Conservation (phyloP, 1,140 invertebrate species). For the Drosophila lowei region DNA sequence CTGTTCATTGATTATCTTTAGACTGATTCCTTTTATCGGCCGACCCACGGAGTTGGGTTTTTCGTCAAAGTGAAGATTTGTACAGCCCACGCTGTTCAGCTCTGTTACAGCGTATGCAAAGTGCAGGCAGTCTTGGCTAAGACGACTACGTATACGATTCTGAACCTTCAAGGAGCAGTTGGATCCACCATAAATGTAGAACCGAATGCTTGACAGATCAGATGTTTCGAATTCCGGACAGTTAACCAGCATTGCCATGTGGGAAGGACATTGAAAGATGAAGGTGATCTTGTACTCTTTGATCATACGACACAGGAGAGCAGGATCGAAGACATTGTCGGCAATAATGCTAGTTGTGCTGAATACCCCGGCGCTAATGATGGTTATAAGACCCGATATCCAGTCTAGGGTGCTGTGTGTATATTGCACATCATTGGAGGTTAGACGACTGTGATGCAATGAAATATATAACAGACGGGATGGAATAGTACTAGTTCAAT, state of each 20-base stretch:
- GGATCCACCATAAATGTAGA: conserved; percentile 38
- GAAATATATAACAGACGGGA: too few species aligned
- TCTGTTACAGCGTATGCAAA: conserved; percentile 49
- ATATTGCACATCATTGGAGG: conserved; percentile 45
- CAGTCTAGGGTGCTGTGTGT: conserved; percentile 53
- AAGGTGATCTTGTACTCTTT: conserved; percentile 47
- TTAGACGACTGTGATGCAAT: conserved; percentile 15
- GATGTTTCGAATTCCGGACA: conserved; percentile 14
- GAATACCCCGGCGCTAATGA: conserved; percentile 34
- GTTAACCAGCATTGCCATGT: conserved; percentile 40
- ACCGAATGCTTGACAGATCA: conserved; percentile 26
- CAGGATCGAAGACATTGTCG: conserved; percentile 42
- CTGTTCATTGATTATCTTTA: conserved; percentile 73
- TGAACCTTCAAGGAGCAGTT: conserved; percentile 30
- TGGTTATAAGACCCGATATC: conserved; percentile 38
- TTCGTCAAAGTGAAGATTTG: conserved; percentile 32
- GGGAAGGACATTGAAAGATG: conserved; percentile 23
- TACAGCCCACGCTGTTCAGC: conserved; percentile 10
- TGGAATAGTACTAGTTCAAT: too few species aligned
- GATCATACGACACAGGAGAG: conserved; percentile 9
- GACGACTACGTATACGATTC: conserved; percentile 18
- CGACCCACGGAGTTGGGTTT: conserved; percentile 51
- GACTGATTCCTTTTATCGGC: conserved; percentile 5
- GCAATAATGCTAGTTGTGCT: conserved; percentile 47
- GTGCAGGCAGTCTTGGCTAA: conserved; percentile 16